These are phyloP conservation scores for Rhopalosiphum padi DNA, from an alignment of 1,140 invertebrate species.

Conservation along the genomic window DNA sequence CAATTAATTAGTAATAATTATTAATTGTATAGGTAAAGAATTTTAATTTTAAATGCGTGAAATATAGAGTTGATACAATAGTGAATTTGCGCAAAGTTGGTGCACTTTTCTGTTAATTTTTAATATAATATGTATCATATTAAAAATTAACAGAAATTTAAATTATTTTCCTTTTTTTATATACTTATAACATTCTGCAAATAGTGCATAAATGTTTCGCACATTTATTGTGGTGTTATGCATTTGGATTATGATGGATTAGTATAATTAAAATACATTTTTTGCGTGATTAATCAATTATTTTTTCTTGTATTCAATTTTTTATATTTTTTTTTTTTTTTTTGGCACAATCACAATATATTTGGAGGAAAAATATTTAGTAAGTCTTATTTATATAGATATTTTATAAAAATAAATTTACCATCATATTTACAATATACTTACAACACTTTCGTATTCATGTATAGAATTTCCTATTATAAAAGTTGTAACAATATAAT, in stretches of 20 bases:
- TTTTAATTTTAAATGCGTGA: too few species aligned
- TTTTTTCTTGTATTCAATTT: neutral
- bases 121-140: too few species aligned
- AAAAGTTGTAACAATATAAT: neutral
- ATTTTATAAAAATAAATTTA: conserved; percentile 17
- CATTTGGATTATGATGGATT: neutral
- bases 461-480: neutral
- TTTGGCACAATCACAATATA: conserved; percentile 29
- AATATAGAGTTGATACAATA: too few species aligned
- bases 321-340: neutral
- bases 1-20: too few species aligned
- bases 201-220: neutral
- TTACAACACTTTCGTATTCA: neutral
- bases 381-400: neutral
- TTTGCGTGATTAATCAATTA: neutral
- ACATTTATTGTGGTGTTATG: neutral
- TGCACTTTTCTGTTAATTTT: too few species aligned
- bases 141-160: too few species aligned
- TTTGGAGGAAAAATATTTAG: neutral
- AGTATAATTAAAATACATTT: neutral
- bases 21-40: too few species aligned
- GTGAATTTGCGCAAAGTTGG: too few species aligned
- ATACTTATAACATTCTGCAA: neutral
- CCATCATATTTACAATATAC: conserved; percentile 18
- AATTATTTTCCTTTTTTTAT: too few species aligned